Evolutionary conservation across 2,888 invertebrate genomes (phyloP).

Genomic region (Oegoconia quadripuncta): DNA sequence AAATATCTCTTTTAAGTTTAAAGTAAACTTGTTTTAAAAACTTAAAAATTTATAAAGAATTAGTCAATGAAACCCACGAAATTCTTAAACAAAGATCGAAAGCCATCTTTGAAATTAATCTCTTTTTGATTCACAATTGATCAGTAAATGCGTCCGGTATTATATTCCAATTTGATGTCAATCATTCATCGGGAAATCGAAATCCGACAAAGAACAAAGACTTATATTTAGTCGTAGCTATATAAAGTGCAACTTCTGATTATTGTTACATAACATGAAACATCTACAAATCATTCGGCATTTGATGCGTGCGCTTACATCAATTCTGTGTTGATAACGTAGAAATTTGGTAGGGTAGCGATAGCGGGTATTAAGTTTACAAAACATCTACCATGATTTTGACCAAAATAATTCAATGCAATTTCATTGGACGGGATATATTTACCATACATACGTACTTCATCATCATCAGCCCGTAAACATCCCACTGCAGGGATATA

Average conservation of each 20-base stretch:
- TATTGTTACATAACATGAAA: conserved; percentile 28
- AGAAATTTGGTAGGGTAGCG: conserved; percentile 6
- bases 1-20: too few species aligned
- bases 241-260: conserved; percentile 9
- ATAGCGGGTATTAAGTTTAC: conserved; percentile 3
- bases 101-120: too few species aligned
- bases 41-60: too few species aligned
- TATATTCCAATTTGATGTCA: not conserved
- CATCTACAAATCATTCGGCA: conserved; percentile 46
- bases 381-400: not conserved
- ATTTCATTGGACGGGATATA: not conserved
- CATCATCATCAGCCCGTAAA: too few species aligned
- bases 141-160: too few species aligned
- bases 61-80: too few species aligned
- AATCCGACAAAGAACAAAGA: not conserved
- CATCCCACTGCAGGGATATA: too few species aligned
- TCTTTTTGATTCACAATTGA: too few species aligned
- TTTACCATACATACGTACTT: not conserved
- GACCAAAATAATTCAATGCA: conserved; percentile 2
- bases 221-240: not conserved
- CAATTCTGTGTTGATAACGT: conserved; percentile 26
- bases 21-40: too few species aligned
- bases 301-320: conserved; percentile 26
- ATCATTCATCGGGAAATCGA: not conserved
- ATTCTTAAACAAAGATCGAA: too few species aligned